Evolutionary conservation across 2,797 vertebrate genomes (phyloP).

Genomic region (Alectoris magna): DNA sequence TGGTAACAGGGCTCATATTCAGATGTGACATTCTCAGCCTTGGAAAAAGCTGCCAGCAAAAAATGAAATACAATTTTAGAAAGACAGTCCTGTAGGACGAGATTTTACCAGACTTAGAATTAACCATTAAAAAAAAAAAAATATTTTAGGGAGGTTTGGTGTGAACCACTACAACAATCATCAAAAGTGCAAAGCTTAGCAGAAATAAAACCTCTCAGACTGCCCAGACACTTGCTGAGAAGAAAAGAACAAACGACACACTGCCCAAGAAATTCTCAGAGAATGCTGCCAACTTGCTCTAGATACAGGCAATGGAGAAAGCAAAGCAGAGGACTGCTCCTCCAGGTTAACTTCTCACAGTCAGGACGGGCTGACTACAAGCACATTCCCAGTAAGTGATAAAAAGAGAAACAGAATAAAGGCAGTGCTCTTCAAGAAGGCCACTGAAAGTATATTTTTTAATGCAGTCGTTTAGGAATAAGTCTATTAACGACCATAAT

Average conservation of each 20-base stretch:
- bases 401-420: background rate
- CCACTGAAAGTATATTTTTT: background rate
- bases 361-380: background rate
- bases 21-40: background rate
- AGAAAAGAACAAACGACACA: background rate
- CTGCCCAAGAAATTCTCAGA: background rate
- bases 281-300: background rate
- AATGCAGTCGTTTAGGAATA: background rate
- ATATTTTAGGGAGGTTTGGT: background rate
- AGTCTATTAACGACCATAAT: background rate
- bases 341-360: background rate
- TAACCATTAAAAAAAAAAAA: background rate
- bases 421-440: background rate
- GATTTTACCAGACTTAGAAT: background rate
- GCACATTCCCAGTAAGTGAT: background rate
- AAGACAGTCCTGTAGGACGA: conserved; percentile 1
- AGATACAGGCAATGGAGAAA: background rate
- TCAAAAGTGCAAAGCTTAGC: background rate
- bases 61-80: background rate
- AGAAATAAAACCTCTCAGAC: background rate
- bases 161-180: background rate
- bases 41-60: conserved; percentile 8
- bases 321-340: background rate
- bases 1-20: background rate
- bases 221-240: background rate